These are phyloP conservation scores for Danio albolineatus DNA, from an alignment of 2,797 vertebrate genomes.

Conservation along the genomic window DNA sequence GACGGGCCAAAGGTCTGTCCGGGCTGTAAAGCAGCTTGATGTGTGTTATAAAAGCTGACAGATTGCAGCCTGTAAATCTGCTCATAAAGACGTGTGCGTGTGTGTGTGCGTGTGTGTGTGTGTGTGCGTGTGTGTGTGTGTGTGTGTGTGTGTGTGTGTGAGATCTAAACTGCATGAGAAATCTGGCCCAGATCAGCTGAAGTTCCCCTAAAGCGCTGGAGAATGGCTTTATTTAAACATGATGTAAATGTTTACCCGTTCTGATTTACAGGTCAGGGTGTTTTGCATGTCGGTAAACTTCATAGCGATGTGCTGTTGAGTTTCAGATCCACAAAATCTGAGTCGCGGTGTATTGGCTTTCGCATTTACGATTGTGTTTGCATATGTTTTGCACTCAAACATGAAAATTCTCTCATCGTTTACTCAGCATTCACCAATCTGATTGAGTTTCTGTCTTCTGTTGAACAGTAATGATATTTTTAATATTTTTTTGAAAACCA, in stretches of 20 bases:
- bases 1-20: slow-evolving; percentile 71
- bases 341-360: too few species aligned
- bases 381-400: too few species aligned
- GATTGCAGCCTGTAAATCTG: slow-evolving; percentile 68
- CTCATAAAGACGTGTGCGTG: slow-evolving; percentile 47
- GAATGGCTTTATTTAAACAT: not conserved
- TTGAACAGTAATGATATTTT: too few species aligned
- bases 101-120: not conserved
- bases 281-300: not conserved
- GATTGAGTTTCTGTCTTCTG: too few species aligned
- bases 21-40: slow-evolving; percentile 69
- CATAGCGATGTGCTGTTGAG: too few species aligned
- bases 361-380: too few species aligned
- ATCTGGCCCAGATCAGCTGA: not conserved
- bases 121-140: not conserved
- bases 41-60: slow-evolving; percentile 72
- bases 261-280: too few species aligned
- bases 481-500: too few species aligned
- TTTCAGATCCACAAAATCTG: too few species aligned
- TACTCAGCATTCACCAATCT: too few species aligned
- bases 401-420: too few species aligned
- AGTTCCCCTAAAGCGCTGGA: not conserved
- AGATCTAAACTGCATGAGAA: not conserved
- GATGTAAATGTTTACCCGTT: not conserved
- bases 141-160: not conserved